Evolutionary conservation across 1,140 invertebrate genomes (phyloP).

Genomic region (Hypothenemus hampei): DNA sequence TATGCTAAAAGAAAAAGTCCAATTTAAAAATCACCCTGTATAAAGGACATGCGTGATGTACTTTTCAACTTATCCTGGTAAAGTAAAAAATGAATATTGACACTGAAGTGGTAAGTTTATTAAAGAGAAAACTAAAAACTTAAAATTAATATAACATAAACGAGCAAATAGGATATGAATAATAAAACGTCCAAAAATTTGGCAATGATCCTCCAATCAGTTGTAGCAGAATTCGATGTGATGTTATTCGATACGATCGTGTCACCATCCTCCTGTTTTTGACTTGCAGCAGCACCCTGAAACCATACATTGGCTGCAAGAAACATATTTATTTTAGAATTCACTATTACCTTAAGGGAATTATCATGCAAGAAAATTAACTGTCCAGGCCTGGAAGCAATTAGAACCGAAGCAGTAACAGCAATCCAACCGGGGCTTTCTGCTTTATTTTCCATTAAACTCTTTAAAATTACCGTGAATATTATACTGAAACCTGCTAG

Average conservation of each 20-base stretch:
- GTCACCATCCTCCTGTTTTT: conserved; percentile 35
- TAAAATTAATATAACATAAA: conserved; percentile 35
- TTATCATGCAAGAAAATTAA: conserved; percentile 34
- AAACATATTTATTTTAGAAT: conserved; percentile 6
- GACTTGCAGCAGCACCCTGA: conserved; percentile 31
- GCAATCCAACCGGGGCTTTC: conserved; percentile 36
- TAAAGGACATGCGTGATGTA: too few relatives aligned
- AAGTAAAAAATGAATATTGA: too few relatives aligned
- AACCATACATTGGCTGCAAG: not conserved
- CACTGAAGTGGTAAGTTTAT: too few relatives aligned
- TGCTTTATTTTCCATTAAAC: conserved; percentile 26
- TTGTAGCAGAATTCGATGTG: not conserved
- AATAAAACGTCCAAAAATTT: conserved; percentile 36
- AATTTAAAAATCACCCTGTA: too few relatives aligned
- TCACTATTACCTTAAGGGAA: conserved; percentile 32
- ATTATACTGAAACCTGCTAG: conserved; percentile 34
- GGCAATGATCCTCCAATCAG: conserved; percentile 33
- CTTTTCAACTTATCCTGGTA: too few relatives aligned
- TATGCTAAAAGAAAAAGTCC: too few relatives aligned
- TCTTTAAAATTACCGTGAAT: conserved; percentile 34
- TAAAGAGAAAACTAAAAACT: conserved; percentile 12
- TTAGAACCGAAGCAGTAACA: conserved; percentile 27
- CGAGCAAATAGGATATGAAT: conserved; percentile 30
- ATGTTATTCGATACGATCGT: conserved; percentile 30
- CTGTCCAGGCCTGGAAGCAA: conserved; percentile 33